These are phyloP conservation scores for Oryzias dopingdopingensis DNA, from an alignment of 2,797 vertebrate species.

Conservation along the genomic window DNA sequence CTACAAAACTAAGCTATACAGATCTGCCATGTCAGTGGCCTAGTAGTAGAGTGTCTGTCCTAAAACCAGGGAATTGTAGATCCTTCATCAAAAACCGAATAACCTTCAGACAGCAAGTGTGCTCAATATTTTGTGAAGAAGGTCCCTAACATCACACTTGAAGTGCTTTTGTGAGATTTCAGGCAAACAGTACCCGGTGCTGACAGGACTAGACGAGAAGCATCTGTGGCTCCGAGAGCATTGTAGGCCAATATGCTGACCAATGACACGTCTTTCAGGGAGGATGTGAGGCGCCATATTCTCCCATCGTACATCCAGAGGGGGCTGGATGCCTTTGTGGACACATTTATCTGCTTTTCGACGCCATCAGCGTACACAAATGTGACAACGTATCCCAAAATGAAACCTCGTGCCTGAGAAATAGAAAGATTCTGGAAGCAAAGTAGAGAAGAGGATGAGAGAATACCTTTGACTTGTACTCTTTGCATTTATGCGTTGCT, in stretches of 20 bases:
- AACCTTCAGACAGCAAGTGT: no score
- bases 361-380: constrained; percentile 36
- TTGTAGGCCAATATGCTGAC: constrained; percentile 58
- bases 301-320: constrained; percentile 9
- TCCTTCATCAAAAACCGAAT: no score
- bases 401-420: constrained; percentile 53
- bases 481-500: not conserved
- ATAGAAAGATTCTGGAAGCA: constrained; percentile 58
- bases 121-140: not conserved
- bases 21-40: no score
- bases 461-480: not conserved
- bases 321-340: constrained; percentile 3
- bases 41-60: no score
- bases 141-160: not conserved
- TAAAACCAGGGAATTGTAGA: no score
- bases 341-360: constrained; percentile 11
- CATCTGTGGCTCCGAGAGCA: constrained; percentile 35
- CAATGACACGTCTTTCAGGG: constrained; percentile 40
- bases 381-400: constrained; percentile 58
- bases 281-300: constrained; percentile 30
- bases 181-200: constrained; percentile 38
- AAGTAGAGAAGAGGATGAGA: constrained; percentile 10
- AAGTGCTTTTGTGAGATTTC: not conserved
- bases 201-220: constrained; percentile 43
- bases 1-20: no score